phyloP scores from a whole-genome alignment of 1,140 invertebrate species.

The Leptonema lineaticorne region DNA sequence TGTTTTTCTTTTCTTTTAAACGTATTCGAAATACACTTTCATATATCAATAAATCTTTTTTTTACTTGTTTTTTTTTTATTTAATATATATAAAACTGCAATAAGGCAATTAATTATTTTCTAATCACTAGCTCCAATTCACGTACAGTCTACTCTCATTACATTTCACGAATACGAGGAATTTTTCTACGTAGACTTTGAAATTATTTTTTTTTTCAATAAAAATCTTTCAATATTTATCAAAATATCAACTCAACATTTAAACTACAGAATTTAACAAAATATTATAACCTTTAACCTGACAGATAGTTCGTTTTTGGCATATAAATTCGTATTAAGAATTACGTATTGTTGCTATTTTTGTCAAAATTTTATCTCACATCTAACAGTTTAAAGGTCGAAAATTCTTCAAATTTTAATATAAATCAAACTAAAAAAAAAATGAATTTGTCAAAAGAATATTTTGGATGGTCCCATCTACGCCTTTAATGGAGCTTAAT shows the following conservation, averaged over 20 bases:
- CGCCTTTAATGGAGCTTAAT: neutral
- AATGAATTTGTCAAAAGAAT: too few relatives aligned
- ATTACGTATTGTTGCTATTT: too few relatives aligned
- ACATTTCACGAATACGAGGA: conserved; percentile 6
- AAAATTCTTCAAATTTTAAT: too few relatives aligned
- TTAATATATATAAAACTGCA: conserved; percentile 22
- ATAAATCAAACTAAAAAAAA: neutral
- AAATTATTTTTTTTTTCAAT: too few relatives aligned
- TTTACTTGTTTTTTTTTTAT: too few relatives aligned
- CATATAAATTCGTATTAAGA: too few relatives aligned
- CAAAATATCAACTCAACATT: neutral
- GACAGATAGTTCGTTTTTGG: too few relatives aligned
- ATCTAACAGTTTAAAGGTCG: too few relatives aligned
- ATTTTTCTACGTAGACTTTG: too few relatives aligned
- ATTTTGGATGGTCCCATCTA: conserved; percentile 2
- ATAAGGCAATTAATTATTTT: conserved; percentile 29
- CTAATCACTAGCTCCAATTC: conserved; percentile 22
- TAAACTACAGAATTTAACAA: neutral
- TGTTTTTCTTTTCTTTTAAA: too few relatives aligned
- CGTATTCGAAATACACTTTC: conserved; percentile 22
- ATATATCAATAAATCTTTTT: neutral
- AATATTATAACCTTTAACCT: too few relatives aligned
- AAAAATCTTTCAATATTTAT: neutral
- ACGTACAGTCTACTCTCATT: conserved; percentile 15
- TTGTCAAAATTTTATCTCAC: too few relatives aligned